Base-by-base conservation (phyloP, 2,797 vertebrate genomes). In the Phrynocephalus forsythii region DNA sequence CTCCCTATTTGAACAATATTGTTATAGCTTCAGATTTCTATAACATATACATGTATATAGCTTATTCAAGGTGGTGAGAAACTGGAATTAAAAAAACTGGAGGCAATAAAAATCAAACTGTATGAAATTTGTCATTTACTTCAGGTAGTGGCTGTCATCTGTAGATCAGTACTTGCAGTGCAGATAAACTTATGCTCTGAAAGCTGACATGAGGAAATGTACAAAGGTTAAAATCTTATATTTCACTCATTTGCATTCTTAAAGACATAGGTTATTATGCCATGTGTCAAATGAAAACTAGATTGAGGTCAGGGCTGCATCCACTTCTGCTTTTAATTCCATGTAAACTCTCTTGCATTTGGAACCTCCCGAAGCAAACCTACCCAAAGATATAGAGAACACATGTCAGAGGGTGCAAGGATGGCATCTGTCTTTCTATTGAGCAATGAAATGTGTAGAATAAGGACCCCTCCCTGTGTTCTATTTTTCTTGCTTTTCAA, bases 401-500 rank as follows among this genome's bases (percentile, higher is more conserved):
- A 48, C 5, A 5, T 38, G 3, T n/a, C 22, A 48, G 11, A 38
- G 26, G 56, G 28, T 87, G 86, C 48, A 89, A 88, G 50, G 52
- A 91, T 90, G 88, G 83, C 88, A 91, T 92, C 68, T 33, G 85
- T 92, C 75, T 91, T 81, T 83, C 76, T 13, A 26, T 90, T 92
- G 89, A 85, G 92, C 90, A 80, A 81, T 87, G 0, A 87, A 88
- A 86, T 11, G 22, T 84, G n/a, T 81, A 44, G 1, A 11, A 50
- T 87, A 84, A 90, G 68, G 28, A 7, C 85, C 83, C 92, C 85
- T 7, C 72, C 87, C 52, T 38, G 83, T 87, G 3, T 91, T 93
- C 90, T 83, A 82, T 90, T 92, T 91, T 93, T 94, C 56, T 80
- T 87, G 4, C 71, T 93, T 94, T 93, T 83, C 83, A 78, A 93